Evolutionary conservation across 1,140 invertebrate species (phyloP).

Genomic region (Drosophila virilis): DNA sequence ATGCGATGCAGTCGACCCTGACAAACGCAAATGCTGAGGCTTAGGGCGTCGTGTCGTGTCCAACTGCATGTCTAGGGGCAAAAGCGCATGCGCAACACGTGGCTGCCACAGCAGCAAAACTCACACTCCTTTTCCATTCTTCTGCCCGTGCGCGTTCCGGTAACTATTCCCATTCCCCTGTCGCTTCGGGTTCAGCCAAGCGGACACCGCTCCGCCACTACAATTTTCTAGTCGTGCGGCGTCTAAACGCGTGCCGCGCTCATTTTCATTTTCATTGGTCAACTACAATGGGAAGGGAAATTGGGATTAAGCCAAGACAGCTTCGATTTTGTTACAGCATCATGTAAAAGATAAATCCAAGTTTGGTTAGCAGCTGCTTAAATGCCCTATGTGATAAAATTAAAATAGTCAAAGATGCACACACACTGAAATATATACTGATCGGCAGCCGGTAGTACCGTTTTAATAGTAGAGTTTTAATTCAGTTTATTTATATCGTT

Average conservation of each 20-base stretch:
- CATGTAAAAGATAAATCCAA: not conserved
- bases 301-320: constrained; percentile 13
- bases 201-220: constrained; percentile 53
- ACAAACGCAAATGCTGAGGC: constrained; percentile 71
- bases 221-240: constrained; percentile 80
- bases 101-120: constrained; percentile 49
- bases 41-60: constrained; percentile 73
- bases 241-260: constrained; percentile 73
- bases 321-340: constrained; percentile 22
- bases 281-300: constrained; percentile 7
- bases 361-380: not conserved
- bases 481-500: no score
- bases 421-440: no score
- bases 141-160: constrained; percentile 1
- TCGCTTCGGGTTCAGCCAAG: constrained; percentile 60
- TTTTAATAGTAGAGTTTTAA: no score
- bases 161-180: constrained; percentile 3
- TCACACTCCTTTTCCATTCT: constrained; percentile 25
- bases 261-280: constrained; percentile 78
- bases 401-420: not conserved
- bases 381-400: not conserved
- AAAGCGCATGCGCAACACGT: constrained; percentile 81
- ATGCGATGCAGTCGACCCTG: constrained; percentile 75
- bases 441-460: no score
- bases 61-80: constrained; percentile 56